phyloP scores from a whole-genome alignment of 1,140 invertebrate species.

The Drosophila lini region DNA sequence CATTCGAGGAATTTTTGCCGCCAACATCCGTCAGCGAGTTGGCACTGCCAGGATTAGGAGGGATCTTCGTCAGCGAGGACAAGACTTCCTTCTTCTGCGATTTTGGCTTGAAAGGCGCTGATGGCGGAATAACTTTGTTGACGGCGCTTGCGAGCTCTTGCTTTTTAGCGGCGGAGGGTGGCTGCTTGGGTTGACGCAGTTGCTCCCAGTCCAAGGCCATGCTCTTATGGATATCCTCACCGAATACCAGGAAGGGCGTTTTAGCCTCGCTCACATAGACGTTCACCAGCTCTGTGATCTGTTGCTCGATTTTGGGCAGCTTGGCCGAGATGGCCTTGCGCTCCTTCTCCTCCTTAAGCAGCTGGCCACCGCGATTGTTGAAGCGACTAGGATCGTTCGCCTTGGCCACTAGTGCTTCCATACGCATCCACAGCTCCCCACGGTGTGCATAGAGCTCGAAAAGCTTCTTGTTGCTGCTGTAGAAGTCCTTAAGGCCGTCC shows the following conservation, averaged over 20 bases:
- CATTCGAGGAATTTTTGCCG: neutral
- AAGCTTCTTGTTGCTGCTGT: constrained; percentile 88
- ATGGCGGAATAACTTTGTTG: constrained; percentile 17
- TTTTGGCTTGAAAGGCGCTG: constrained; percentile 11
- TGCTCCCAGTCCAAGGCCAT: constrained; percentile 86
- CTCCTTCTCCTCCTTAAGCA: constrained; percentile 3
- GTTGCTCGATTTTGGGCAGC: constrained; percentile 24
- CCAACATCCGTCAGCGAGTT: neutral
- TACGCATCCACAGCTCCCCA: neutral
- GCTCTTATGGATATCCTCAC: constrained; percentile 85
- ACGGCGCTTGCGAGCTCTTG: neutral
- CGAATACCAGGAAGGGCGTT: constrained; percentile 86
- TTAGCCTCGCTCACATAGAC: constrained; percentile 85
- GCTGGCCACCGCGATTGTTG: constrained; percentile 5
- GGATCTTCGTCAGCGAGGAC: constrained; percentile 23
- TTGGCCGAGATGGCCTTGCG: constrained; percentile 4
- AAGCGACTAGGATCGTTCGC: constrained; percentile 1
- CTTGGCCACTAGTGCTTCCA: constrained; percentile 1
- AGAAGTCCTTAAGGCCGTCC: constrained; percentile 87
- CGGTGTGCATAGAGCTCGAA: constrained; percentile 86
- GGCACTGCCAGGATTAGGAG: neutral
- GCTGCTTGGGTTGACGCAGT: constrained; percentile 79
- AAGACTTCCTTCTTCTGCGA: neutral
- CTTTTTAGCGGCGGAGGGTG: constrained; percentile 49
- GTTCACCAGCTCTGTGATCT: constrained; percentile 85